Base-by-base conservation (phyloP, 92 coral and sea anemone species). In the Heliopora coerulea region DNA sequence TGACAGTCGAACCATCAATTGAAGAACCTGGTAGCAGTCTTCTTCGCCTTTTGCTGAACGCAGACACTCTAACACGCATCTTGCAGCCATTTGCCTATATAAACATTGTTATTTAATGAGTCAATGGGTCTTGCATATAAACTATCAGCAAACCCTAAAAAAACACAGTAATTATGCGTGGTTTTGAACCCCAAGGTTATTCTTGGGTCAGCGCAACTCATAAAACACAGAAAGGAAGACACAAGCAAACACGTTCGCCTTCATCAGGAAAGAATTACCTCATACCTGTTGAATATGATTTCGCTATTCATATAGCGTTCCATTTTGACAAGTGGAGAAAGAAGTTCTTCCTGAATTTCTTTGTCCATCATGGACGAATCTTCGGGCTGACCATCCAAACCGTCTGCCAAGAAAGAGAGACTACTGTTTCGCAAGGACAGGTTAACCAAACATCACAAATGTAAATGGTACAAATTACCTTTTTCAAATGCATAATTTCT, bases 221-320 rank as follows among this genome's bases (percentile, higher is more conserved):
- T n/a, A n/a, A n/a, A n/a, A n/a, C n/a, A n/a, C n/a, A n/a, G n/a
- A n/a, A n/a, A n/a, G n/a, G n/a, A n/a, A n/a, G n/a, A n/a, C n/a
- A n/a, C n/a, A n/a, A n/a, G n/a, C n/a, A n/a, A n/a, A n/a, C n/a
- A n/a, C n/a, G n/a, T n/a, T n/a, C n/a, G n/a, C n/a, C n/a, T n/a
- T n/a, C n/a, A n/a, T n/a, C n/a, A n/a, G n/a, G n/a, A n/a, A n/a
- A n/a, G n/a, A n/a, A n/a, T 35, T 33, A 32, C 26, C 52, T 72
- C 82, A 82, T 75, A 95, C 99, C 99, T 86, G 82, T 95, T 95
- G 54, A 90, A 91, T 10, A 95, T 91, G 39, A 90, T 92, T 80
- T 95, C 99, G 75, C 99, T 95, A 65, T 87, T 82, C 96, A 95
- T 88, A 77, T 87, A 95, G 32, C 96, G 84, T 59, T 95, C 99